phyloP scores from a whole-genome alignment of 2,113 vertebrate species.

The Dicaeum eximium region DNA sequence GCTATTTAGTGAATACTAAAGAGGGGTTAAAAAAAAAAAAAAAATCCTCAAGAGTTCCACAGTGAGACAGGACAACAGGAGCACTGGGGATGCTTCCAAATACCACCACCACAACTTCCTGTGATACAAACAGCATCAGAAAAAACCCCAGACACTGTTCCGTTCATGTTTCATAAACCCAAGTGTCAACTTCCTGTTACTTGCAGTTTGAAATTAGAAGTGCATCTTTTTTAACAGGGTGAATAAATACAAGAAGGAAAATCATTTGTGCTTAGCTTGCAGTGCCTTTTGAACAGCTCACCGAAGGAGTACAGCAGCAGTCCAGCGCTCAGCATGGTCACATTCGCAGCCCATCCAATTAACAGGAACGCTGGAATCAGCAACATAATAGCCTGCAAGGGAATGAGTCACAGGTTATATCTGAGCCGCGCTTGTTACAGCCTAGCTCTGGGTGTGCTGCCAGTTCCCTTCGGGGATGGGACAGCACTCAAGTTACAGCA shows the following conservation, averaged over 20 bases:
- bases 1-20: not conserved
- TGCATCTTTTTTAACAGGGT: not conserved
- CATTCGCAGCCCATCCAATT: conserved; percentile 82
- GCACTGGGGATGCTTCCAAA: not conserved
- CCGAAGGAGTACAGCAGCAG: conserved; percentile 90
- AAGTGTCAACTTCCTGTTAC: not conserved
- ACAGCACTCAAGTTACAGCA: not conserved
- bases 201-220: not conserved
- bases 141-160: not conserved
- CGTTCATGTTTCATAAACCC: not conserved
- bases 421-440: not conserved
- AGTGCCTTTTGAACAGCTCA: conserved; percentile 66
- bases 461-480: not conserved
- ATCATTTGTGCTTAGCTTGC: not conserved
- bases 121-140: not conserved
- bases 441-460: not conserved
- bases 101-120: not conserved
- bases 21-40: not conserved
- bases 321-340: conserved; percentile 79
- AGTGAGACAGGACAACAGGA: not conserved
- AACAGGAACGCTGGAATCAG: conserved; percentile 90
- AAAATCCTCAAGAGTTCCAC: not conserved
- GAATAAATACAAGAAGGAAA: not conserved
- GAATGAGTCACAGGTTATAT: not conserved
- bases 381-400: conserved; percentile 81